phyloP scores from a whole-genome alignment of 2,113 vertebrate genomes.

The Leptosomus discolor region DNA sequence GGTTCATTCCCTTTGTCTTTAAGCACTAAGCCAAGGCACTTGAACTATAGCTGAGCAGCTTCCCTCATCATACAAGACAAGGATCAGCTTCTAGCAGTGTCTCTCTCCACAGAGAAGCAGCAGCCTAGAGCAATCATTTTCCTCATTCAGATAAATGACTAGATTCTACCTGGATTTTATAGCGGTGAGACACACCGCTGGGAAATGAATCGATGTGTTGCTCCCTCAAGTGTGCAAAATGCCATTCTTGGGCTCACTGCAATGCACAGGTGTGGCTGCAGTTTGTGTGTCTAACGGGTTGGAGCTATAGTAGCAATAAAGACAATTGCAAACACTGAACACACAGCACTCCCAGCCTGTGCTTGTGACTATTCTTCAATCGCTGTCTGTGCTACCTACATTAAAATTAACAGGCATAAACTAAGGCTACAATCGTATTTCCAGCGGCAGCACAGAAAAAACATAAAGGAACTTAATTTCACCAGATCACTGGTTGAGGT shows the following conservation, averaged over 20 bases:
- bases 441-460: not conserved
- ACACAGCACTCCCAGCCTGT: accelerated
- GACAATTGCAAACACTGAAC: not conserved
- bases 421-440: not conserved
- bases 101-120: not conserved
- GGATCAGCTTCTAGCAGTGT: not conserved
- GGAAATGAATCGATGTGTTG: not conserved
- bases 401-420: not conserved
- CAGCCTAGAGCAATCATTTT: not conserved
- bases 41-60: not conserved
- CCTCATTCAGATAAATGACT: not conserved
- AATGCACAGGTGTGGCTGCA: not conserved
- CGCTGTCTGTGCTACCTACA: not conserved
- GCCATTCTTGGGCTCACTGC: not conserved
- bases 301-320: not conserved
- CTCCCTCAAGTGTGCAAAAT: not conserved
- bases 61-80: not conserved
- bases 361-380: not conserved
- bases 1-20: not conserved
- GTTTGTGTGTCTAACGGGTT: not conserved
- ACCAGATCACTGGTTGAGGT: not conserved
- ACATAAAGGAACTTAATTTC: not conserved
- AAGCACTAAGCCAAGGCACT: not conserved
- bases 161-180: not conserved
- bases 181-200: not conserved